A percentile compares a stretch with the other conserved stretches of the same genome.
Evolutionary conservation across 2,888 invertebrate genomes (phyloP).

Genomic region (Bursaphelenchus okinawaensis): DNA sequence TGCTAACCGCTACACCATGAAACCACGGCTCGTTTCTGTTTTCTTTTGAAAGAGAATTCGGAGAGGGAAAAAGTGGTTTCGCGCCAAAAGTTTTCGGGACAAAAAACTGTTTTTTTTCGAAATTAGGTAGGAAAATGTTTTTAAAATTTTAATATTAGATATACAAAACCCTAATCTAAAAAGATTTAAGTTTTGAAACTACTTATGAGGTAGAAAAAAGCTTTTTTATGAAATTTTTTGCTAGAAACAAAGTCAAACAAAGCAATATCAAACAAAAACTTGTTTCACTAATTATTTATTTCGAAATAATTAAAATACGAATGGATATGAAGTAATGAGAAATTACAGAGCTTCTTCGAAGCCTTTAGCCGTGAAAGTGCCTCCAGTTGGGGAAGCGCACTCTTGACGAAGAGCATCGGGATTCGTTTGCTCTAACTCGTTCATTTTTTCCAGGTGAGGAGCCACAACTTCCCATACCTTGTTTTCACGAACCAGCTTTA

Average conservation of each 20-base stretch:
- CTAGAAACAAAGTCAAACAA: too few species aligned
- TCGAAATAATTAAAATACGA: too few species aligned
- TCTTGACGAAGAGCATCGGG: constrained; percentile 53
- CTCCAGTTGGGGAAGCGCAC: constrained; percentile 30
- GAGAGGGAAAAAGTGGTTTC: neutral
- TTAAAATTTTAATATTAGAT: too few species aligned
- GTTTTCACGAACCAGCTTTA: constrained; percentile 62
- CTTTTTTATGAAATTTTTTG: too few species aligned
- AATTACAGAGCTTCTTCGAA: constrained; percentile 8
- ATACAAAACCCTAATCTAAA: too few species aligned
- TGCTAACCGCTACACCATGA: constrained; percentile 36
- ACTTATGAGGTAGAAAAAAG: too few species aligned
- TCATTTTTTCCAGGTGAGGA: constrained; percentile 60
- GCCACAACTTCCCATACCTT: constrained; percentile 64
- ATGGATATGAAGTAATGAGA: too few species aligned
- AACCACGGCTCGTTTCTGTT: neutral
- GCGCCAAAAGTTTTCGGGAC: neutral
- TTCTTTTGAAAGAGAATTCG: neutral
- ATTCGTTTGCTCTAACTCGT: constrained; percentile 45
- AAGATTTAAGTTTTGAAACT: too few species aligned
- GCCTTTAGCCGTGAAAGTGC: neutral
- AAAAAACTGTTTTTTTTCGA: too few species aligned
- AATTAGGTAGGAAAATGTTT: too few species aligned
- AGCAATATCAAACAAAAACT: too few species aligned
- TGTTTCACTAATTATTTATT: too few species aligned